These are phyloP conservation scores for Diaphora mendica DNA, from an alignment of 2,888 invertebrate genomes.

Conservation along the genomic window DNA sequence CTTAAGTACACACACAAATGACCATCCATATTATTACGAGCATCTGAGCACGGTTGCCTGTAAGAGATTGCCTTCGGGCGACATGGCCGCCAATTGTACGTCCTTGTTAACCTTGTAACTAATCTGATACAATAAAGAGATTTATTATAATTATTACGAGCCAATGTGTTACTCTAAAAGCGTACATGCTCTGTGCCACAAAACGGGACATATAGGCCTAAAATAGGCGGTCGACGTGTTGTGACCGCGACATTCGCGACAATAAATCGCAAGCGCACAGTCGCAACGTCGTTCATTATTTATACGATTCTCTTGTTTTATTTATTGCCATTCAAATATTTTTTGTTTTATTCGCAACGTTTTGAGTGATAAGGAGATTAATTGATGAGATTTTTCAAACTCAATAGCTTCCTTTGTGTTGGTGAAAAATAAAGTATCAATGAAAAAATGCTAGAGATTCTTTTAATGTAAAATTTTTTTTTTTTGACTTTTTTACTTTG, in stretches of 20 bases:
- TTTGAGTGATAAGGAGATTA: conserved; percentile 13
- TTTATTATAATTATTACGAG: neutral
- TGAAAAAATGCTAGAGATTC: neutral
- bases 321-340: conserved; percentile 39
- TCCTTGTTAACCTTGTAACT: too few species aligned
- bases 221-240: conserved; percentile 54
- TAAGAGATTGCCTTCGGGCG: too few species aligned
- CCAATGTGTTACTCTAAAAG: conserved; percentile 24
- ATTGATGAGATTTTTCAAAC: neutral
- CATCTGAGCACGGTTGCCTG: too few species aligned
- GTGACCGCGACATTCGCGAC: conserved; percentile 53
- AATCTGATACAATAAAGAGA: too few species aligned
- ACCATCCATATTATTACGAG: neutral
- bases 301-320: conserved; percentile 47
- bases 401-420: neutral
- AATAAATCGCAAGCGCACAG: conserved; percentile 53
- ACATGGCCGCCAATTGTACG: too few species aligned
- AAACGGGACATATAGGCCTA: conserved; percentile 28
- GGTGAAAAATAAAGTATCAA: neutral
- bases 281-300: conserved; percentile 51
- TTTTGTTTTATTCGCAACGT: neutral
- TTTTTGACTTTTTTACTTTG: neutral
- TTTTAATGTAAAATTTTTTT: neutral
- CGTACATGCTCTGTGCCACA: conserved; percentile 35
- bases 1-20: too few species aligned